Base-by-base conservation (phyloP, 23 tunicate species). In the Aplidium turbinatum region DNA sequence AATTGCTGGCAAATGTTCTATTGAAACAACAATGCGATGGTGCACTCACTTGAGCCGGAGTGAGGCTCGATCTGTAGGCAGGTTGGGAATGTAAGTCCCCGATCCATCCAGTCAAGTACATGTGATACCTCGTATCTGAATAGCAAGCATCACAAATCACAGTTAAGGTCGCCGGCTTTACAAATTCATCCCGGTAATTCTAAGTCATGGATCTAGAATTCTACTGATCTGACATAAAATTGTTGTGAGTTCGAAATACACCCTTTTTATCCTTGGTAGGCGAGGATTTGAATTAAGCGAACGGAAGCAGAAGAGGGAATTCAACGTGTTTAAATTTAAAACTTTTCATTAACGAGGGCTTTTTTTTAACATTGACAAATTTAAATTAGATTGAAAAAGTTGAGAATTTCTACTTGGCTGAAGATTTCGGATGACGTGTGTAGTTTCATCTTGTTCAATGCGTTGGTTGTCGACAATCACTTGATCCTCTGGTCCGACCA, bases 101-200 rank as follows among this genome's bases (percentile, higher is more conserved):
- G 19, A 48, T 78, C 84, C 84, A 78, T 4, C 76, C 63, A 28
- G 84, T 67, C 72, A 78, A 46, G 36, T 67, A 47, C 56, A 78
- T 51, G 24, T 31, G 63, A 67, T 78, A 78, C 26, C 75, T 78
- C 22, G 84, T 48, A n/a, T 24, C 82, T 76, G 48, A 3, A 38
- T 11, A 39, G 4, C 18, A 53, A 19, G 25, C 16, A 53, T 19
- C 16, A 53, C n/a, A n/a, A n/a, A n/a, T n/a, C n/a, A n/a, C n/a
- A n/a, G n/a, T n/a, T n/a, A n/a, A n/a, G n/a, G n/a, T n/a, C n/a
- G n/a, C n/a, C n/a, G n/a, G n/a, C n/a, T n/a, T n/a, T n/a, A n/a
- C n/a, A n/a, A n/a, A n/a, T n/a, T n/a, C n/a, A n/a, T n/a, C n/a
- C n/a, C n/a, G n/a, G n/a, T n/a, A n/a, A n/a, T n/a, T n/a, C n/a